phyloP scores from a whole-genome alignment of 2,113 vertebrate genomes.

The Empidonax alnorum region DNA sequence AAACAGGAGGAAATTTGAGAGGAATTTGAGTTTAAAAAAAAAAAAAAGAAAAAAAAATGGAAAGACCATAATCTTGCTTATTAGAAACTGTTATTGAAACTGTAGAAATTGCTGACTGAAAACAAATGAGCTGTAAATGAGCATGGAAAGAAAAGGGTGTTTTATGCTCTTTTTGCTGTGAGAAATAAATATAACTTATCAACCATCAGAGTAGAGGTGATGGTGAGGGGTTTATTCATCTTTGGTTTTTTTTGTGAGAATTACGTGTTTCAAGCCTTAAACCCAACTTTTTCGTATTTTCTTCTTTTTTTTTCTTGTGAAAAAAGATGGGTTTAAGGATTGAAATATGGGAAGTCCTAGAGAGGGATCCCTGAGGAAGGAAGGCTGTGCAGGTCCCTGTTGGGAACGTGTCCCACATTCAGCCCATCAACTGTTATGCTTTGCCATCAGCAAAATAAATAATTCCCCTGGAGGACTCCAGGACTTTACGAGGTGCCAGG shows the following conservation, averaged over 20 bases:
- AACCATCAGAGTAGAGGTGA: background rate
- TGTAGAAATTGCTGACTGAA: background rate
- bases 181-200: background rate
- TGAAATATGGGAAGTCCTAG: background rate
- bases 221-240: background rate
- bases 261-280: background rate
- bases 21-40: background rate
- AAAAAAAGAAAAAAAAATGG: no score
- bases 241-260: background rate
- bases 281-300: background rate
- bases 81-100: background rate
- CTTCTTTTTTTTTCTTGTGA: background rate
- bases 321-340: background rate
- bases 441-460: background rate
- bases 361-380: background rate
- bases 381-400: background rate
- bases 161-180: background rate
- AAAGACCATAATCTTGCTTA: background rate
- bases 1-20: background rate
- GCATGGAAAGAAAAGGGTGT: background rate
- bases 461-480: background rate
- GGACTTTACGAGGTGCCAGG: background rate
- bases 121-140: background rate
- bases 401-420: background rate
- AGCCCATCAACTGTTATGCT: accelerated